A percentile compares a stretch with the other conserved stretches of the same genome.
These are phyloP conservation scores for Laothoe populi DNA, from an alignment of 2,888 invertebrate species.

Conservation along the genomic window DNA sequence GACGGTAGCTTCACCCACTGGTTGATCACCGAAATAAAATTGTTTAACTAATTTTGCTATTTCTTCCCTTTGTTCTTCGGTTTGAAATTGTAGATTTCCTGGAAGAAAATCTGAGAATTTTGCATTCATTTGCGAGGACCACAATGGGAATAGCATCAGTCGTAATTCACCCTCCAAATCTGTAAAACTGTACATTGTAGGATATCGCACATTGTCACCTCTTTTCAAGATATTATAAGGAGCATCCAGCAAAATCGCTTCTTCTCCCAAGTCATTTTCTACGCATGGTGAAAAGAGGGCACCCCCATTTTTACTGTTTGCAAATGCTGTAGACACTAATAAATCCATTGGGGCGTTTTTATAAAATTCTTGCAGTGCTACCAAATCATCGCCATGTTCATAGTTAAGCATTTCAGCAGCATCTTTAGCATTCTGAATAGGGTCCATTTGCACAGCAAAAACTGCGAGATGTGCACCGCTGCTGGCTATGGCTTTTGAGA, in stretches of 20 bases:
- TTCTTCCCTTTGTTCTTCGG: slow-evolving; percentile 43
- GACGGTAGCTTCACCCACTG: slow-evolving; percentile 42
- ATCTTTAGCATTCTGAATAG: slow-evolving; percentile 49
- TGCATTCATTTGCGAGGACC: slow-evolving; percentile 56
- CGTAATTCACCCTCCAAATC: slow-evolving; percentile 60
- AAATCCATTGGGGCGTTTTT: slow-evolving; percentile 45
- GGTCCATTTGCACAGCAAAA: slow-evolving; percentile 51
- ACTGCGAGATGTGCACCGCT: slow-evolving; percentile 47
- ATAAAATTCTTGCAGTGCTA: slow-evolving; percentile 56
- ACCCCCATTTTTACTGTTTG: slow-evolving; percentile 38
- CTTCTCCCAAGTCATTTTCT: slow-evolving; percentile 37
- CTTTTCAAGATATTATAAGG: slow-evolving; percentile 52
- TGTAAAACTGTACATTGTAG: slow-evolving; percentile 56
- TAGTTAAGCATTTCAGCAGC: slow-evolving; percentile 46
- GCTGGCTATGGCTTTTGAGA: slow-evolving; percentile 52
- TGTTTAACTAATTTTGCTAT: slow-evolving; percentile 48
- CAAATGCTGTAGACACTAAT: slow-evolving; percentile 39
- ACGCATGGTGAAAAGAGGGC: slow-evolving; percentile 39
- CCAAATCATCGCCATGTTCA: slow-evolving; percentile 46
- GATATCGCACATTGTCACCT: slow-evolving; percentile 50
- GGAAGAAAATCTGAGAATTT: slow-evolving; percentile 63
- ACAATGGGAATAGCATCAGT: slow-evolving; percentile 44
- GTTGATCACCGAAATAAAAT: slow-evolving; percentile 50
- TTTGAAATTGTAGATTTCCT: slow-evolving; percentile 51
- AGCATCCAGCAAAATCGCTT: slow-evolving; percentile 49